Evolutionary conservation across 1,140 invertebrate genomes (phyloP).

Genomic region (Ruditapes philippinarum): DNA sequence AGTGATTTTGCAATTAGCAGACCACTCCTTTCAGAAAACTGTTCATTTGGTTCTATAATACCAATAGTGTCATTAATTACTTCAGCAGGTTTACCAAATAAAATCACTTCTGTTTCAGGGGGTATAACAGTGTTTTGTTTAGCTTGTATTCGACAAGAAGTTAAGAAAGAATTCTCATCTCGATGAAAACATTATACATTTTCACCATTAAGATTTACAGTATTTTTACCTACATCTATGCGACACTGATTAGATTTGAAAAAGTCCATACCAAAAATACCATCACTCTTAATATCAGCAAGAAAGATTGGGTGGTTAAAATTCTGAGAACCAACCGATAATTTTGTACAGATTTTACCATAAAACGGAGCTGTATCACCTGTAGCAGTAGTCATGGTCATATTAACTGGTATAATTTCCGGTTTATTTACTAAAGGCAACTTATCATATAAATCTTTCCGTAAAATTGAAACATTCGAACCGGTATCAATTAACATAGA

Average conservation of each 20-base stretch:
- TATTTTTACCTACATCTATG: not conserved
- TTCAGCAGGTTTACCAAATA: no score
- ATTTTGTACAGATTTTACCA: slow-evolving; percentile 5
- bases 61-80: not conserved
- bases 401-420: slow-evolving; percentile 7
- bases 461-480: slow-evolving; percentile 44
- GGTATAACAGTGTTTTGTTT: slow-evolving; percentile 24
- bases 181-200: not conserved
- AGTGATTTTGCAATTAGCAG: not conserved
- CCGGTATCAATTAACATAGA: slow-evolving; percentile 60
- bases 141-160: not conserved
- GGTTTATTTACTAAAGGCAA: not conserved
- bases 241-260: not conserved
- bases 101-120: no score
- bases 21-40: not conserved
- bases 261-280: slow-evolving; percentile 62
- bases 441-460: slow-evolving; percentile 15
- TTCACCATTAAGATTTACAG: not conserved
- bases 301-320: no score
- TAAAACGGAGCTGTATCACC: slow-evolving; percentile 60
- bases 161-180: not conserved
- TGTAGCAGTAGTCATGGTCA: slow-evolving; percentile 66
- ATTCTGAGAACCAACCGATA: slow-evolving; percentile 16
- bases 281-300: slow-evolving; percentile 4
- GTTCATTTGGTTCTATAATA: not conserved